Evolutionary conservation across 92 coral and sea anemone genomes (phyloP).

Genomic region (Paramuricea clavata): DNA sequence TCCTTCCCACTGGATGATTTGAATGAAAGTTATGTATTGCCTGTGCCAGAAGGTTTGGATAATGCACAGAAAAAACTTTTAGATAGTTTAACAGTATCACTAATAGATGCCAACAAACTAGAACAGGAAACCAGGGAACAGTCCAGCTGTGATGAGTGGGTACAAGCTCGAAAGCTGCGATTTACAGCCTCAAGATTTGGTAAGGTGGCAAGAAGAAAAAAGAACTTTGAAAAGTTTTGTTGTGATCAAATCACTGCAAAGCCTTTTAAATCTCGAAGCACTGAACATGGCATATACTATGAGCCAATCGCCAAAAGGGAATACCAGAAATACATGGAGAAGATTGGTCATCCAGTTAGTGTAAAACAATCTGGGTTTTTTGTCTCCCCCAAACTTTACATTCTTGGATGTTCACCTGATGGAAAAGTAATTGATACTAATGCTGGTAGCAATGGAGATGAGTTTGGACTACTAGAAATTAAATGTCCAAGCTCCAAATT

Average conservation of each 20-base stretch:
- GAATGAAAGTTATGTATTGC: constrained; percentile 35
- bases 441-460: constrained; percentile 32
- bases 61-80: constrained; percentile 37
- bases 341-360: constrained; percentile 61
- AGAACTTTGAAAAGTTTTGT: constrained; percentile 64
- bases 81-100: constrained; percentile 15
- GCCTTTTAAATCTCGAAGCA: constrained; percentile 37
- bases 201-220: constrained; percentile 49
- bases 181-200: constrained; percentile 68
- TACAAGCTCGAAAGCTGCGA: constrained; percentile 49
- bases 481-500: constrained; percentile 69
- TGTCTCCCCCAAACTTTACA: constrained; percentile 55
- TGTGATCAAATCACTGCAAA: constrained; percentile 46
- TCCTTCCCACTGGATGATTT: constrained; percentile 57
- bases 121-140: constrained; percentile 60
- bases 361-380: constrained; percentile 65
- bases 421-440: constrained; percentile 65
- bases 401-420: constrained; percentile 76
- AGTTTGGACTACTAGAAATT: constrained; percentile 66
- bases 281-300: constrained; percentile 71
- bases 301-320: constrained; percentile 68
- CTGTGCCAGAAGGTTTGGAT: constrained; percentile 51
- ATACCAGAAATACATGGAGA: constrained; percentile 55
- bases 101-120: constrained; percentile 38
- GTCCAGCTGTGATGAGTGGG: constrained; percentile 44